phyloP scores from a whole-genome alignment of 1,140 invertebrate genomes.

The Listronotus bonariensis region DNA sequence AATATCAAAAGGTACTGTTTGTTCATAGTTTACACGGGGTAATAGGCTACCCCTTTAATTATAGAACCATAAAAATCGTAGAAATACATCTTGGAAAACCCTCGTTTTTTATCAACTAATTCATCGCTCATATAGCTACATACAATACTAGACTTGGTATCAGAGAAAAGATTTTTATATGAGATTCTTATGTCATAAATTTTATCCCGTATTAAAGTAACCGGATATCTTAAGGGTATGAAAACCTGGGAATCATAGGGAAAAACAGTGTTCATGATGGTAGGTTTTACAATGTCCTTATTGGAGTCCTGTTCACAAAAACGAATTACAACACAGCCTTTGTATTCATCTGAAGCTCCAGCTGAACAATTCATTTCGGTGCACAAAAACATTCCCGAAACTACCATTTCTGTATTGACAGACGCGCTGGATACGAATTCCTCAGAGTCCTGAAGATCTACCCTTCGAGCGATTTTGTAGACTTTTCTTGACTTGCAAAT shows the following conservation, averaged over 20 bases:
- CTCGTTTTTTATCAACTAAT: conserved; percentile 33
- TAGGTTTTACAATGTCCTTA: conserved; percentile 31
- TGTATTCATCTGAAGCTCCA: conserved; percentile 17
- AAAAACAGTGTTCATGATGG: conserved; percentile 33
- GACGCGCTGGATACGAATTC: conserved; percentile 35
- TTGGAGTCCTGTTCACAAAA: conserved; percentile 37
- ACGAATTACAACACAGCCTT: conserved; percentile 30
- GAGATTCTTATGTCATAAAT: conserved; percentile 46
- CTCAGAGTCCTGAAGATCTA: conserved; percentile 34
- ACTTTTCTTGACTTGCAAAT: conserved; percentile 35
- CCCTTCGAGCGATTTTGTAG: conserved; percentile 42
- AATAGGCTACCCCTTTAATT: conserved; percentile 49
- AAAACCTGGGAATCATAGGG: conserved; percentile 40
- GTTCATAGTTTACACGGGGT: conserved; percentile 40
- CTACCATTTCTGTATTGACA: conserved; percentile 30
- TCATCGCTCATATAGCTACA: conserved; percentile 47
- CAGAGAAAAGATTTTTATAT: conserved; percentile 36
- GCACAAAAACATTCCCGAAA: conserved; percentile 39
- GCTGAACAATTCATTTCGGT: conserved; percentile 36
- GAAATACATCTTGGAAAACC: conserved; percentile 36
- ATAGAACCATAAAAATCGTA: conserved; percentile 46
- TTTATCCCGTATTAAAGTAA: conserved; percentile 38
- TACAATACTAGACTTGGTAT: conserved; percentile 30
- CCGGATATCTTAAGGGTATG: conserved; percentile 37
- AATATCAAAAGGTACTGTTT: conserved; percentile 7